These are phyloP conservation scores for Melipona bicolor DNA, from an alignment of 2,888 invertebrate genomes.

Conservation along the genomic window DNA sequence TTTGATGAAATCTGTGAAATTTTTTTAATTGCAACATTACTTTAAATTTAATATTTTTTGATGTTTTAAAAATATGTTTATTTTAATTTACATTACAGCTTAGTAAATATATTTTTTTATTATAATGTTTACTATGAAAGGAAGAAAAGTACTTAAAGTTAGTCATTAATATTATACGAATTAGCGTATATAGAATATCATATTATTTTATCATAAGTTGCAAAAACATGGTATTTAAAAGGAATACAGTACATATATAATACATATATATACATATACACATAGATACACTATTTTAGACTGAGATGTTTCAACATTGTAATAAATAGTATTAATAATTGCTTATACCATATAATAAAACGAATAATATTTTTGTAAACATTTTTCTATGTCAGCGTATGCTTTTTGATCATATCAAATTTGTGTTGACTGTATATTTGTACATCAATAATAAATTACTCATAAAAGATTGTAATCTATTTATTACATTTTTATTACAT, in stretches of 20 bases:
- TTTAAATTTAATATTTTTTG: neutral
- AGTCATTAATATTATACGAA: conserved; percentile 14
- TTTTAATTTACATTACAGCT: neutral
- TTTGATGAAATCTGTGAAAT: conserved; percentile 18
- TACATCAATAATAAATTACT: conserved; percentile 52
- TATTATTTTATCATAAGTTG: conserved; percentile 33
- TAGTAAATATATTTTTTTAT: conserved; percentile 10
- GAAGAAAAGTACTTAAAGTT: conserved; percentile 20
- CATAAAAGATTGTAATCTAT: neutral
- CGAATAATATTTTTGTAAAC: conserved; percentile 76
- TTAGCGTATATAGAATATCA: conserved; percentile 48
- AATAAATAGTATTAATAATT: conserved; percentile 72
- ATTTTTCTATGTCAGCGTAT: conserved; percentile 47
- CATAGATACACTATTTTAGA: conserved; percentile 64
- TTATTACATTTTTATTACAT: neutral
- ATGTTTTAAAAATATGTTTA: neutral
- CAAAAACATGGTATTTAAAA: conserved; percentile 42
- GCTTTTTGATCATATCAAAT: conserved; percentile 35
- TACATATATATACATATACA: neutral
- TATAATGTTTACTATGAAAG: conserved; percentile 26
- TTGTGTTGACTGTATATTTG: conserved; percentile 44
- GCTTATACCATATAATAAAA: conserved; percentile 74
- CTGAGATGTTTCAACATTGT: conserved; percentile 67
- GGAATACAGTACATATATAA: conserved; percentile 13
- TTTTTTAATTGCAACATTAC: neutral